Conservation (phyloP, 2,113 vertebrate species). For the Toxotes jaculatrix region DNA sequence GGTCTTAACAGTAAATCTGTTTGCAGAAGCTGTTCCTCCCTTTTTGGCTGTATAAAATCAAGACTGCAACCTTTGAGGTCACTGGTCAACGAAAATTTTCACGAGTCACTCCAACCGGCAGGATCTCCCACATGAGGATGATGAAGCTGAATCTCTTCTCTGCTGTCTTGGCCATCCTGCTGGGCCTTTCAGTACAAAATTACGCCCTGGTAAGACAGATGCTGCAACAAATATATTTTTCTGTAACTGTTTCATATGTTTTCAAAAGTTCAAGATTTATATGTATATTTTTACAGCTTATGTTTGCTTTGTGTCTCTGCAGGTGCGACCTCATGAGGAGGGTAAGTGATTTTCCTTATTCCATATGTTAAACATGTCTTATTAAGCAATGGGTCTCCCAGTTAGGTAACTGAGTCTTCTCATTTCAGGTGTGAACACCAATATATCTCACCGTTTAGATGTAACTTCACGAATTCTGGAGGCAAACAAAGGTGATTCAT, state of each 20-base stretch:
- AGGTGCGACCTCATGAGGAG: background rate
- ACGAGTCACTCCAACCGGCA: background rate
- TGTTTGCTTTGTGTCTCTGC: slow-evolving; percentile 16
- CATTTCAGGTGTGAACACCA: background rate
- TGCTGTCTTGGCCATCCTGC: slow-evolving; percentile 19
- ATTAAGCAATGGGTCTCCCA: no score
- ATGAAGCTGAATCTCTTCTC: slow-evolving; percentile 24
- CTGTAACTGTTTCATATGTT: no score
- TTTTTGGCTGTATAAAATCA: slow-evolving; percentile 21
- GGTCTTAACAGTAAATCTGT: slow-evolving; percentile 1
- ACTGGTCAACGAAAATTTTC: background rate
- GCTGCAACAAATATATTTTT: background rate
- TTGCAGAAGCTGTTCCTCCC: slow-evolving; percentile 1
- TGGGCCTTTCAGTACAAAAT: slow-evolving; percentile 14
- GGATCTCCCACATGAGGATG: background rate
- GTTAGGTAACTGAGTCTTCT: background rate
- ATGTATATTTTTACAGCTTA: background rate
- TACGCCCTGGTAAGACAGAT: background rate
- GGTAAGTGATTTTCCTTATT: background rate
- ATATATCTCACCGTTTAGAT: background rate
- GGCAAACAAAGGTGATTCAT: slow-evolving; percentile 53
- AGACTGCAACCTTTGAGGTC: background rate
- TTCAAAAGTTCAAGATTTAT: no score
- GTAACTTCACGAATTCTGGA: slow-evolving; percentile 48
- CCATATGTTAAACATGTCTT: background rate